phyloP scores from a whole-genome alignment of 2,797 vertebrate species.

The Catostomus latipinnis region DNA sequence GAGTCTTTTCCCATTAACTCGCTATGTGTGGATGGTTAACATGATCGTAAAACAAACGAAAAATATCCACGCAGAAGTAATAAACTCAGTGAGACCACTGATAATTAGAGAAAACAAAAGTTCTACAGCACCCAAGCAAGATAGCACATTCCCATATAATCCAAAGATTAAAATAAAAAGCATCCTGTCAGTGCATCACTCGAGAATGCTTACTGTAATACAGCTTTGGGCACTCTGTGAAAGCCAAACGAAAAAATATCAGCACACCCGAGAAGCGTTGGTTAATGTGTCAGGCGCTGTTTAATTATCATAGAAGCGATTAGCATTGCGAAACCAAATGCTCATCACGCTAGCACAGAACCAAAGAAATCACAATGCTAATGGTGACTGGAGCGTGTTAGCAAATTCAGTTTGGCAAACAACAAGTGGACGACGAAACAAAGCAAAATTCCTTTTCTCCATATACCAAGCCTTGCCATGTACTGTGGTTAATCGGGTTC shows the following conservation, averaged over 20 bases:
- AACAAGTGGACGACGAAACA: background rate
- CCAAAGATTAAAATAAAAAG: conserved; percentile 44
- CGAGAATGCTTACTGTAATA: conserved; percentile 32
- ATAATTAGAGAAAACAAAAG: conserved; percentile 56
- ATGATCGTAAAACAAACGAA: conserved; percentile 61
- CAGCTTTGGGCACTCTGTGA: conserved; percentile 30
- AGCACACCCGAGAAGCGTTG: conserved; percentile 22
- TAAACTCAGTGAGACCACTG: conserved; percentile 70
- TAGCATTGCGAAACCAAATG: conserved; percentile 17
- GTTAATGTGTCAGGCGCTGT: conserved; percentile 3
- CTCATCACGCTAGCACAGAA: conserved; percentile 21
- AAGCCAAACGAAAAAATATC: conserved; percentile 10
- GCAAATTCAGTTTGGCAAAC: conserved; percentile 28
- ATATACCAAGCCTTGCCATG: background rate
- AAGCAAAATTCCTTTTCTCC: background rate
- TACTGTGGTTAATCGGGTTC: background rate
- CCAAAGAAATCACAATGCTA: conserved; percentile 17
- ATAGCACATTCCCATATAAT: conserved; percentile 51
- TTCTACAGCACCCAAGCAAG: conserved; percentile 59
- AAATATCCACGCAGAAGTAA: conserved; percentile 54
- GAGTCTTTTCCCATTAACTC: conserved; percentile 37
- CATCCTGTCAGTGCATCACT: conserved; percentile 31
- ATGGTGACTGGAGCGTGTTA: background rate
- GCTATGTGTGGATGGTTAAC: conserved; percentile 56
- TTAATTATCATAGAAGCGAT: conserved; percentile 22